phyloP scores from a whole-genome alignment of 2,797 vertebrate genomes.

The Pteropus rufus region DNA sequence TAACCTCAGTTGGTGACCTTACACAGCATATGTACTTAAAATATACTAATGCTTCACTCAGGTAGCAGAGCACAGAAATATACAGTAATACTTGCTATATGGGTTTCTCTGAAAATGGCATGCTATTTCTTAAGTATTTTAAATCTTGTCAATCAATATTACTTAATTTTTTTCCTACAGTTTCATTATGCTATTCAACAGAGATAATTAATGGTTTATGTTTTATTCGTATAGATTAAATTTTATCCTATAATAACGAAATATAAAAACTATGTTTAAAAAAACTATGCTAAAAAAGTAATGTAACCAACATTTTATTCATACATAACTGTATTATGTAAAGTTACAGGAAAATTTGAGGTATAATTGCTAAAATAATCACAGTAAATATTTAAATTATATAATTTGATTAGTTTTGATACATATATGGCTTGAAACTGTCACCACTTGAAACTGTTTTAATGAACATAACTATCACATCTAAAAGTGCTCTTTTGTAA shows the following conservation, averaged over 20 bases:
- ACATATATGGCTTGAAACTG: background rate
- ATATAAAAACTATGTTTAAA: background rate
- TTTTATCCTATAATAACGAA: slow-evolving; percentile 14
- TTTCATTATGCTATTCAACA: slow-evolving; percentile 12
- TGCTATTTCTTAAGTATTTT: background rate
- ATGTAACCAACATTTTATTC: background rate
- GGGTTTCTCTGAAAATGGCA: background rate
- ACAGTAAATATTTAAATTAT: background rate
- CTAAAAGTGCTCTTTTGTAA: background rate
- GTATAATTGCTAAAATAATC: background rate
- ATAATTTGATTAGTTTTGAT: background rate
- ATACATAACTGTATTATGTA: background rate
- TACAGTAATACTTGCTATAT: background rate
- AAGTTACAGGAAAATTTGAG: background rate
- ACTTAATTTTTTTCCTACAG: background rate
- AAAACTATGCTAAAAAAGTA: background rate
- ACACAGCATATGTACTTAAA: background rate
- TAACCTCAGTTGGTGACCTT: background rate
- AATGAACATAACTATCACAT: background rate
- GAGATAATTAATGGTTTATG: background rate
- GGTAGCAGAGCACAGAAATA: background rate
- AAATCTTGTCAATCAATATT: slow-evolving; percentile 2
- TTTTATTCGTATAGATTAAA: background rate
- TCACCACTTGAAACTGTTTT: background rate
- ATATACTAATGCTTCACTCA: background rate